Evolutionary conservation across 2,888 invertebrate species (phyloP).

Genomic region (Drosophila ezoana): DNA sequence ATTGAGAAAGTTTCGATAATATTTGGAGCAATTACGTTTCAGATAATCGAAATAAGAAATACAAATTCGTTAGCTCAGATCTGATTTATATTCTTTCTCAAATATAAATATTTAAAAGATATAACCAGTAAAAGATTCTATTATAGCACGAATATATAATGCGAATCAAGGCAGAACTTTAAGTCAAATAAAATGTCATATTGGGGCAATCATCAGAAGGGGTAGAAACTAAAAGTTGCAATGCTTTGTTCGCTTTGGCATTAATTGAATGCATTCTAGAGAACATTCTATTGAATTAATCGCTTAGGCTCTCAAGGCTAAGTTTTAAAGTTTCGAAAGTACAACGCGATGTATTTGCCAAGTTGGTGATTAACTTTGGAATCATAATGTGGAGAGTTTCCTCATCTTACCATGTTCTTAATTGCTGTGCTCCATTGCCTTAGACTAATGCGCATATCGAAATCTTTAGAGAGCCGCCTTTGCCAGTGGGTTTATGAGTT

Average conservation of each 20-base stretch:
- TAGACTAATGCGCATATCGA: constrained; percentile 24
- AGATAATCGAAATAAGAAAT: constrained; percentile 22
- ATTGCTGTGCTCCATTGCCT: constrained; percentile 14
- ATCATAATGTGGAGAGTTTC: constrained; percentile 16
- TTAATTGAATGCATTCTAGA: not conserved
- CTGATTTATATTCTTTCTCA: constrained; percentile 9
- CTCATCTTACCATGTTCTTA: constrained; percentile 21
- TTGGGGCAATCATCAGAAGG: not conserved
- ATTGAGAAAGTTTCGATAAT: constrained; percentile 23
- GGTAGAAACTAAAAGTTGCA: not conserved
- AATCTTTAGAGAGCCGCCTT: constrained; percentile 14
- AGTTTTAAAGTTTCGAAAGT: constrained; percentile 20
- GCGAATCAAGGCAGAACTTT: constrained; percentile 49
- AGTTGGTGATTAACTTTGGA: constrained; percentile 3
- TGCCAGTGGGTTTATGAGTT: constrained; percentile 38
- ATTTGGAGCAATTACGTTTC: constrained; percentile 13
- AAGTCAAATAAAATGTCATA: constrained; percentile 12
- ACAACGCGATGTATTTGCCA: not conserved
- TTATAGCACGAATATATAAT: constrained; percentile 32
- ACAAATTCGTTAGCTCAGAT: constrained; percentile 23
- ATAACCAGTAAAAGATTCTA: constrained; percentile 2
- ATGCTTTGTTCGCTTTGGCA: not conserved
- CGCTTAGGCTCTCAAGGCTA: not conserved
- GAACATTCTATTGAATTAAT: not conserved
- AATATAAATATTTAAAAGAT: not conserved